Conservation (phyloP, 2,113 vertebrate genomes). For the Cyanocitta stelleri region DNA sequence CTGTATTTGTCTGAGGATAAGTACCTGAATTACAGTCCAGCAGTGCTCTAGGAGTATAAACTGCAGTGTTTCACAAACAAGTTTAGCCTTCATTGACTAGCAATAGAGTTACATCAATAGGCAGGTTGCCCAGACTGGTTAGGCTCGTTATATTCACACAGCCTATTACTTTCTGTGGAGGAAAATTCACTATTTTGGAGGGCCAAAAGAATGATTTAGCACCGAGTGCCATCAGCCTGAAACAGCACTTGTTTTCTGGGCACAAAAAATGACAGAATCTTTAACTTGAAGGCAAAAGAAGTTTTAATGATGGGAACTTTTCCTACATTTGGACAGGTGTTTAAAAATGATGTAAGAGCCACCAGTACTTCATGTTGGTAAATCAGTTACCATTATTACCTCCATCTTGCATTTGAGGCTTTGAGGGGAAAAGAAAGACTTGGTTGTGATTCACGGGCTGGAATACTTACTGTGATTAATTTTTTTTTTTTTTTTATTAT, state of each 20-base stretch:
- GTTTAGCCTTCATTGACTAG: background rate
- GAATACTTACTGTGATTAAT: background rate
- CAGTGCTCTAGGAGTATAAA: background rate
- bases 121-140: background rate
- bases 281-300: background rate
- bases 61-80: background rate
- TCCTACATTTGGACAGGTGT: background rate
- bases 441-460: background rate
- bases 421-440: background rate
- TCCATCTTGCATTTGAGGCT: background rate
- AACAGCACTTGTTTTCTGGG: background rate
- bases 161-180: background rate
- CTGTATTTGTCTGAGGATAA: background rate
- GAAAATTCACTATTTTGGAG: background rate
- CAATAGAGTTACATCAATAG: background rate
- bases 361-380: background rate
- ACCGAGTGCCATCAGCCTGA: background rate
- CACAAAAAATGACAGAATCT: background rate
- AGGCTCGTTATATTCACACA: background rate
- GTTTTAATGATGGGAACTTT: background rate
- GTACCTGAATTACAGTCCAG: background rate
- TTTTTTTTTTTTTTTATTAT: background rate
- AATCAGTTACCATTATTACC: background rate
- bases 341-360: background rate
- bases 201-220: fast-evolving